Conservation (phyloP, 1,140 invertebrate genomes). For the Cherax destructor region DNA sequence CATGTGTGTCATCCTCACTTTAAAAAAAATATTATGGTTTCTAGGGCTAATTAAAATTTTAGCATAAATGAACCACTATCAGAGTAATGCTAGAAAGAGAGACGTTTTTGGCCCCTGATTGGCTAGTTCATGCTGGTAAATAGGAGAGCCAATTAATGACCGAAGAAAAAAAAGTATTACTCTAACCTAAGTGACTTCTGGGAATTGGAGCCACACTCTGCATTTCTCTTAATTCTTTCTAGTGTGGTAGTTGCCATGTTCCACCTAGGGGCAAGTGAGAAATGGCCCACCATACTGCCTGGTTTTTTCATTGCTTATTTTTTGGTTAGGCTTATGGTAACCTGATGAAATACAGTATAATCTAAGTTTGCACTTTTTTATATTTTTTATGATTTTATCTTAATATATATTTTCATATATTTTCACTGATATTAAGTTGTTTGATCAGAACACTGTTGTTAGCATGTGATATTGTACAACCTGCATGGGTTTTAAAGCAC, state of each 20-base stretch:
- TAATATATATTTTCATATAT: neutral
- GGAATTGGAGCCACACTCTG: slow-evolving; percentile 23
- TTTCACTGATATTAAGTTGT: neutral
- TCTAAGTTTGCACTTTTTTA: neutral
- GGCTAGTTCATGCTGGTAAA: neutral
- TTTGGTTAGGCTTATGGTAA: neutral
- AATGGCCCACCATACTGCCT: slow-evolving; percentile 8
- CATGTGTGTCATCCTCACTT: neutral
- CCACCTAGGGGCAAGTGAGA: slow-evolving; percentile 40
- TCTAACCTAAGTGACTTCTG: slow-evolving; percentile 20
- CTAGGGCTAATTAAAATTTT: neutral
- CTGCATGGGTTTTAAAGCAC: neutral
- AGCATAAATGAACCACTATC: no score
- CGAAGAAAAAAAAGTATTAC: neutral
- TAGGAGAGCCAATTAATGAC: neutral
- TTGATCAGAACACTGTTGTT: neutral
- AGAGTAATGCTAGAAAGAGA: neutral
- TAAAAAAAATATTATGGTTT: neutral
- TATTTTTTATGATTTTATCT: neutral
- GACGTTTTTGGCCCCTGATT: neutral
- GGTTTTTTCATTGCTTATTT: neutral
- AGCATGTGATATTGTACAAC: neutral
- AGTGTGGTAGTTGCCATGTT: slow-evolving; percentile 14
- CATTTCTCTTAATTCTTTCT: slow-evolving; percentile 3
- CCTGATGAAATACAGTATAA: neutral